These are phyloP conservation scores for Peromyscus eremicus DNA, from an alignment of 2,797 vertebrate species.

Conservation along the genomic window DNA sequence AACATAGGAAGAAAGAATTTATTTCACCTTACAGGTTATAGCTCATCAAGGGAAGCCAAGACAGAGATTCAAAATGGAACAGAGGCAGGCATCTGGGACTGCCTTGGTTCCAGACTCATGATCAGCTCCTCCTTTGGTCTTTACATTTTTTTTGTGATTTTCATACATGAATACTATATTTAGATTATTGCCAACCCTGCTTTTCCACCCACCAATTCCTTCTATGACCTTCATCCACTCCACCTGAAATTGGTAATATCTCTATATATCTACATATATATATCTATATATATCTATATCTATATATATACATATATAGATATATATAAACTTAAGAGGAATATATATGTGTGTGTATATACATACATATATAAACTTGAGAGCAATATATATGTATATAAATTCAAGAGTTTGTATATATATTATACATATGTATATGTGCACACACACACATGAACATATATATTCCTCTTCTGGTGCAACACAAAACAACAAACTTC, in stretches of 20 bases:
- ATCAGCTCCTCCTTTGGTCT: neutral
- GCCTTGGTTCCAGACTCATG: neutral
- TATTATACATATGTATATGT: no score
- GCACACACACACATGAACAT: neutral
- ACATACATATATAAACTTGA: no score
- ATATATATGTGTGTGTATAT: no score
- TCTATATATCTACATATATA: no score
- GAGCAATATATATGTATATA: no score
- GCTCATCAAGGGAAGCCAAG: neutral
- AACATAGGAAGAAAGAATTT: neutral
- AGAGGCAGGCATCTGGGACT: neutral
- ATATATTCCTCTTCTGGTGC: neutral
- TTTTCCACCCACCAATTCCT: neutral
- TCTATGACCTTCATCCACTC: neutral
- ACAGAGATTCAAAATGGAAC: neutral
- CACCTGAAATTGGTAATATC: neutral
- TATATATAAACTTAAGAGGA: neutral
- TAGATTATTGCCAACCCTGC: neutral
- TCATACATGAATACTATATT: neutral
- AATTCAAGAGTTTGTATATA: no score
- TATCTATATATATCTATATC: no score
- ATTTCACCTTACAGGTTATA: neutral
- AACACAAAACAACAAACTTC: neutral
- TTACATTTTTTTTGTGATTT: neutral
- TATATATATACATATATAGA: no score